Evolutionary conservation across 2,113 vertebrate species (phyloP).

Genomic region (Mesembrinibis cayennensis): DNA sequence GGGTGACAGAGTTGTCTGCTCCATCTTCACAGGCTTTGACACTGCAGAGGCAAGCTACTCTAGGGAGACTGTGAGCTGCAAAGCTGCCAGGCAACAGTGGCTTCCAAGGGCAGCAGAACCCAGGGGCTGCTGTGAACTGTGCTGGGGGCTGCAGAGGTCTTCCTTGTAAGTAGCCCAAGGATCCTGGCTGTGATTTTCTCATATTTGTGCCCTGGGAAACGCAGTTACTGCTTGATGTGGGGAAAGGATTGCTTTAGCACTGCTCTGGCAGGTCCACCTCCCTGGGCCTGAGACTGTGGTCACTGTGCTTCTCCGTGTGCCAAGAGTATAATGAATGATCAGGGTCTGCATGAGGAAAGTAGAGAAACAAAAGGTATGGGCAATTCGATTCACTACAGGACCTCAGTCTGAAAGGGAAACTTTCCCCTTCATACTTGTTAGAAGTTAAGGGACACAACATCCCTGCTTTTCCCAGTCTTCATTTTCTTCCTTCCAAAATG

Average conservation of each 20-base stretch:
- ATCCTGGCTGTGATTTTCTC: neutral
- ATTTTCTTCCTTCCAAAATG: neutral
- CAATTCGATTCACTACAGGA: neutral
- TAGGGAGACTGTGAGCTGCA: neutral
- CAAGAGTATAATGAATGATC: neutral
- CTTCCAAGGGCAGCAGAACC: neutral
- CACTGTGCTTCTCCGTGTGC: neutral
- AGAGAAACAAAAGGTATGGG: neutral
- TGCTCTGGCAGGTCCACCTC: neutral
- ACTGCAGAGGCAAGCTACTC: fast-evolving
- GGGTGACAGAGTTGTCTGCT: neutral
- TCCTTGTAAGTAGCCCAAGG: neutral
- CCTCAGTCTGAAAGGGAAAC: neutral
- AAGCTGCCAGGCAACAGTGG: fast-evolving
- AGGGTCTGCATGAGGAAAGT: neutral
- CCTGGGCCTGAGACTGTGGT: neutral
- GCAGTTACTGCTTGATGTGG: neutral
- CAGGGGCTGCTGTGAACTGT: neutral
- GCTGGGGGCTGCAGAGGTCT: neutral
- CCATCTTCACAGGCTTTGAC: neutral
- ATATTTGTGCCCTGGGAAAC: neutral
- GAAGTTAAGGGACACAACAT: neutral
- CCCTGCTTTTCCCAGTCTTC: neutral
- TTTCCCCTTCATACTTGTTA: neutral
- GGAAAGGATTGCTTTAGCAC: neutral